phyloP scores from a whole-genome alignment of 2,888 invertebrate genomes.

The Chelonus formosanus region DNA sequence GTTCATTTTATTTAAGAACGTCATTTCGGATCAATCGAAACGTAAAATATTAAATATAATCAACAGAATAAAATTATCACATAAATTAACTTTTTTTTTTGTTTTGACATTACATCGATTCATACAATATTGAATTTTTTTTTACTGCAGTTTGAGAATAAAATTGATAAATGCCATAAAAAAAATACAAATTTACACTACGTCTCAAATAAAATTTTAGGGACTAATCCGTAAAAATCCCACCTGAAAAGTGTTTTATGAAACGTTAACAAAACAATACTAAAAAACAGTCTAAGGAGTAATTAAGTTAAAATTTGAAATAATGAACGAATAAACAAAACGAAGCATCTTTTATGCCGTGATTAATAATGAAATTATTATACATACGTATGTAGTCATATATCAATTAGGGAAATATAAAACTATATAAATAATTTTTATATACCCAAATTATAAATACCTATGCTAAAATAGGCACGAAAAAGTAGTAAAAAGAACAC shows the following conservation, averaged over 20 bases:
- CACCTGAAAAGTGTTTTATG: too few relatives aligned
- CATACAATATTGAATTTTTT: background rate
- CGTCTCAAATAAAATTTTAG: too few relatives aligned
- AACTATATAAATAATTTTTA: constrained; percentile 2
- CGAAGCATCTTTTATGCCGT: too few relatives aligned
- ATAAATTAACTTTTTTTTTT: too few relatives aligned
- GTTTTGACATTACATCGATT: background rate
- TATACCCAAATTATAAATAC: constrained; percentile 1
- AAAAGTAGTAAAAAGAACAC: too few relatives aligned
- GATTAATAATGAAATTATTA: too few relatives aligned
- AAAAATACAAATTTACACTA: too few relatives aligned
- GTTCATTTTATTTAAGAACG: background rate
- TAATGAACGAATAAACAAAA: background rate
- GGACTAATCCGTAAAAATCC: too few relatives aligned
- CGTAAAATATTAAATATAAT: background rate
- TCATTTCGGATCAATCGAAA: background rate
- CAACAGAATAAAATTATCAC: too few relatives aligned
- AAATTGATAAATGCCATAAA: too few relatives aligned
- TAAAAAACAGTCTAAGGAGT: background rate
- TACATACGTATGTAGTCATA: background rate
- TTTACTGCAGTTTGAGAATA: too few relatives aligned
- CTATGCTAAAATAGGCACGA: too few relatives aligned
- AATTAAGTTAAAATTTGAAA: background rate
- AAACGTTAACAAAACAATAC: background rate
- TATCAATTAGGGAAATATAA: background rate